Conservation (phyloP, 2,797 vertebrate species). For the Alca torda region DNA sequence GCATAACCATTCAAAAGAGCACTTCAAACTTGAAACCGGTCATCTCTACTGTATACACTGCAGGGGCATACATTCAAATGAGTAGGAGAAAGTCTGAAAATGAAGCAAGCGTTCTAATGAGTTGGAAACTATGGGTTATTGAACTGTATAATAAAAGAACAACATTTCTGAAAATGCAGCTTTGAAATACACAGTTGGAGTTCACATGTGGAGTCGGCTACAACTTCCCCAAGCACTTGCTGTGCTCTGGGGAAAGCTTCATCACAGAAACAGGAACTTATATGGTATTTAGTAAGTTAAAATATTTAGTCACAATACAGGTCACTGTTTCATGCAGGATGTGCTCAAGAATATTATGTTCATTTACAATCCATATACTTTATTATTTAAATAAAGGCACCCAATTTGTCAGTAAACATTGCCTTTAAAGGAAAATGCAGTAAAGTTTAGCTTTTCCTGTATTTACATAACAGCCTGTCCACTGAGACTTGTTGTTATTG, state of each 20-base stretch:
- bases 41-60: too few species aligned
- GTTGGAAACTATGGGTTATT: neutral
- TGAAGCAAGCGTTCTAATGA: neutral
- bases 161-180: neutral
- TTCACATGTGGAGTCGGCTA: neutral
- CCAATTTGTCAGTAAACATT: neutral
- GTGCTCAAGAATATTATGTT: neutral
- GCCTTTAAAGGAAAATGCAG: neutral
- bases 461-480: neutral
- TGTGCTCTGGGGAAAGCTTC: neutral
- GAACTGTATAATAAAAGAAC: neutral
- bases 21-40: rapidly evolving
- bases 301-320: neutral
- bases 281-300: neutral
- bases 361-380: neutral
- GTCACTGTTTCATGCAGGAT: neutral
- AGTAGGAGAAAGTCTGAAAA: neutral
- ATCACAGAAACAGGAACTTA: neutral
- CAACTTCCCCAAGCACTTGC: neutral
- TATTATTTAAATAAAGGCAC: neutral
- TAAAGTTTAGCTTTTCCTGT: neutral
- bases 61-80: rapidly evolving
- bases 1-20: neutral
- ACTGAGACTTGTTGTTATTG: neutral
- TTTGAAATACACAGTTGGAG: neutral